phyloP scores from a whole-genome alignment of 2,113 vertebrate genomes.

The Oreocharis arfaki region DNA sequence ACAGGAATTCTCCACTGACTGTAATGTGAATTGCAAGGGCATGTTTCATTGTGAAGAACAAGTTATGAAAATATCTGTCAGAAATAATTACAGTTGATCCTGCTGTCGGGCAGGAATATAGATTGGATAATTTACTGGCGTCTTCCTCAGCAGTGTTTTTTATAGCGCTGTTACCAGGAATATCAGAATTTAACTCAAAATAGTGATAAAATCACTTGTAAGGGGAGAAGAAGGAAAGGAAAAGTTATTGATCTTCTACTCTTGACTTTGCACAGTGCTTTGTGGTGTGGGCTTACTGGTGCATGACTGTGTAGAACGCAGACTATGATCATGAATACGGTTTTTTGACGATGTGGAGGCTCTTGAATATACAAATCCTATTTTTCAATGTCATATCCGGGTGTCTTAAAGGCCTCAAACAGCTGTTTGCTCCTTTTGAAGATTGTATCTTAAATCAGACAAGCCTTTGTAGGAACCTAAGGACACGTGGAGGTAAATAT shows the following conservation, averaged over 20 bases:
- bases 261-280: not conserved
- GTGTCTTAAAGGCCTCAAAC: not conserved
- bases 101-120: not conserved
- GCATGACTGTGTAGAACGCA: not conserved
- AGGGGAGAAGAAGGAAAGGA: not conserved
- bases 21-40: not conserved
- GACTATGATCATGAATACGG: not conserved
- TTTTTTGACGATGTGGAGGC: not conserved
- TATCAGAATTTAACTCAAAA: not conserved
- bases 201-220: not conserved
- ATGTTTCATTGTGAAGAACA: not conserved
- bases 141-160: not conserved
- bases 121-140: not conserved
- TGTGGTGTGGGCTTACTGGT: not conserved
- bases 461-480: not conserved
- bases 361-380: not conserved
- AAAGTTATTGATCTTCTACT: not conserved
- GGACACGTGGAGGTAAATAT: not conserved
- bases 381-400: not conserved
- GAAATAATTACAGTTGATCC: constrained; percentile 2
- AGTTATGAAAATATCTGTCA: constrained; percentile 15
- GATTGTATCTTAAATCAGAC: not conserved
- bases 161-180: not conserved
- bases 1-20: not conserved
- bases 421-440: not conserved